Conservation (phyloP, 1,140 invertebrate species). For the Ostrea denselamellosa region DNA sequence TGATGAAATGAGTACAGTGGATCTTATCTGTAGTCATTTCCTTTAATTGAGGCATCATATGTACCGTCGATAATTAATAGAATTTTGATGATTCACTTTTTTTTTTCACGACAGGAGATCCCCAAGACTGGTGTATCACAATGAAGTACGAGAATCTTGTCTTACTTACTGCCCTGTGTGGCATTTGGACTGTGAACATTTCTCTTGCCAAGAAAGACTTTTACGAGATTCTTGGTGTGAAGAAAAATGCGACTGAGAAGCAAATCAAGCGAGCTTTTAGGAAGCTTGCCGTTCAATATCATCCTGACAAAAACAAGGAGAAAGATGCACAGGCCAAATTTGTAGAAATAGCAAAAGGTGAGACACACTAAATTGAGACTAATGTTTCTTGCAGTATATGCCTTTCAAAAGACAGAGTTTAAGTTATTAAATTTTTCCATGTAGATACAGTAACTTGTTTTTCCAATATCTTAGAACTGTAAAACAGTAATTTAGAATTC, state of each 20-base stretch:
- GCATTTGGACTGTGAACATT: slow-evolving; percentile 56
- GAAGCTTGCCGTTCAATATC: slow-evolving; percentile 95
- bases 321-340: slow-evolving; percentile 75
- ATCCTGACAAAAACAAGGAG: slow-evolving; percentile 97
- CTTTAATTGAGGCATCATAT: no score
- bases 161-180: slow-evolving; percentile 62
- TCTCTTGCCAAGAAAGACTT: slow-evolving; percentile 85
- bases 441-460: no score
- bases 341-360: slow-evolving; percentile 78
- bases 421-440: no score
- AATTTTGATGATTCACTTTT: no score
- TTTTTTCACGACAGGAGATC: no score
- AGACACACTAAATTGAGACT: not conserved
- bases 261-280: slow-evolving; percentile 97
- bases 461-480: no score
- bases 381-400: no score
- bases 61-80: no score
- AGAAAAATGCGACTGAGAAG: slow-evolving; percentile 91
- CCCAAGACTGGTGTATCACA: not conserved
- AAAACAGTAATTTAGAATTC: no score
- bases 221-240: slow-evolving; percentile 94
- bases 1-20: no score
- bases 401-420: no score
- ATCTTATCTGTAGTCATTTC: no score
- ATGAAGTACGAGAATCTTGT: slow-evolving; percentile 68